phyloP scores from a whole-genome alignment of 2,797 vertebrate genomes.

The Ibycter americanus region DNA sequence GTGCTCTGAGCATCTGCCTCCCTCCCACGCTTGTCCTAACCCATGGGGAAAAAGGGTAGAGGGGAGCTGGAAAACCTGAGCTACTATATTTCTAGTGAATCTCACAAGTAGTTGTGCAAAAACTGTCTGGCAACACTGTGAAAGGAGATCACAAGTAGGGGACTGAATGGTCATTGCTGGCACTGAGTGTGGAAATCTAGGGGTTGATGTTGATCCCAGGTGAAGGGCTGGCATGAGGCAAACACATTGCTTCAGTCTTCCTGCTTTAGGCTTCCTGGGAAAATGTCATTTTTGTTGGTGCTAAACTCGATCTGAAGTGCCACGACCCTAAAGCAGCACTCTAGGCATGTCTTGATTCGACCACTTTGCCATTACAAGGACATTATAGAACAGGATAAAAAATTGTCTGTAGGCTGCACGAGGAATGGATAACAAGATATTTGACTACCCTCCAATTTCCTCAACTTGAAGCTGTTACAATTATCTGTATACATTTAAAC shows the following conservation, averaged over 20 bases:
- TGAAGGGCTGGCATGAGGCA: background rate
- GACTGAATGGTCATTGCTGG: background rate
- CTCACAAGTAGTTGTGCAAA: background rate
- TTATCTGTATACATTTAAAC: background rate
- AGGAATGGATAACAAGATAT: background rate
- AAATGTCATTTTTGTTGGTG: background rate
- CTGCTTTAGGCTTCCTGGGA: background rate
- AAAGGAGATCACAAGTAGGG: background rate
- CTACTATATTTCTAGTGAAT: background rate
- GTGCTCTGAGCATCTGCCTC: background rate
- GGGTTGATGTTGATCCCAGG: background rate
- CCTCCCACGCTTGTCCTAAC: background rate
- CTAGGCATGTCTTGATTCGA: background rate
- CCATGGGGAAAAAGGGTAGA: background rate
- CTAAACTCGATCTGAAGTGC: background rate
- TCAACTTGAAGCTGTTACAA: background rate
- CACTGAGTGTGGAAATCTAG: background rate
- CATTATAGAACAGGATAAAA: background rate
- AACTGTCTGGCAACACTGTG: background rate
- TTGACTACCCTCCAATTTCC: background rate
- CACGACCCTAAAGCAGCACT: background rate
- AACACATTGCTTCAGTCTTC: background rate
- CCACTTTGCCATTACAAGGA: background rate
- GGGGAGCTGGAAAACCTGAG: background rate
- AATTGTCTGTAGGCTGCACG: background rate